Evolutionary conservation across 2,113 vertebrate species (phyloP).

Genomic region (Lonchura striata): DNA sequence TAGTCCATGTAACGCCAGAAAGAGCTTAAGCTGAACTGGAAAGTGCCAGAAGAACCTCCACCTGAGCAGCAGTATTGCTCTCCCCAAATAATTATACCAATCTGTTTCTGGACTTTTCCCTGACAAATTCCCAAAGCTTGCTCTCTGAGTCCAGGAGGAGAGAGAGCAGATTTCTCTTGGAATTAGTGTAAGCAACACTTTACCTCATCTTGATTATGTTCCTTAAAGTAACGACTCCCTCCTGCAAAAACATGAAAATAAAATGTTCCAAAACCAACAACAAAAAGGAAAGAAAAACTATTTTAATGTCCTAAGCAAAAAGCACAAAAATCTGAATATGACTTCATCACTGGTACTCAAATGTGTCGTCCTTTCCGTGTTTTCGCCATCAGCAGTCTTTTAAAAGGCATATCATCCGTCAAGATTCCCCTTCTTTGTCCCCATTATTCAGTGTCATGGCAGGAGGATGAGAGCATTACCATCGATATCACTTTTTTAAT

Average conservation of each 20-base stretch:
- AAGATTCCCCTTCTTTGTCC: slow-evolving; percentile 63
- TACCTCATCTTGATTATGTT: neutral
- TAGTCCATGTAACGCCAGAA: neutral
- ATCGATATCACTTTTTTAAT: slow-evolving; percentile 69
- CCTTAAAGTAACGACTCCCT: neutral
- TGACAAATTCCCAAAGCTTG: neutral
- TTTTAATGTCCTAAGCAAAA: neutral
- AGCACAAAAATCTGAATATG: neutral
- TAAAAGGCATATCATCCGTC: slow-evolving; percentile 60
- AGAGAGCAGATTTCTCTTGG: neutral
- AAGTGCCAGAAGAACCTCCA: neutral
- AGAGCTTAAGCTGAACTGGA: neutral
- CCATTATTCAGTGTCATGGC: slow-evolving; percentile 66
- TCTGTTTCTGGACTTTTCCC: neutral
- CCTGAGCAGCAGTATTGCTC: neutral
- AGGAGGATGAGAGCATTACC: slow-evolving; percentile 54
- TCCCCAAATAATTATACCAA: neutral
- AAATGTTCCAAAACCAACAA: neutral
- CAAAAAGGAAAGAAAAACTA: neutral
- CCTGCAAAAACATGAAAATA: neutral
- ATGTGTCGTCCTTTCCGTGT: neutral
- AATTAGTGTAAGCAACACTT: neutral
- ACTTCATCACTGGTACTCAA: neutral
- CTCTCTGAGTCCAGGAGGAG: neutral
- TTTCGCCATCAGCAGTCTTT: slow-evolving; percentile 60